These are phyloP conservation scores for Battus philenor DNA, from an alignment of 1,140 invertebrate genomes.

Conservation along the genomic window DNA sequence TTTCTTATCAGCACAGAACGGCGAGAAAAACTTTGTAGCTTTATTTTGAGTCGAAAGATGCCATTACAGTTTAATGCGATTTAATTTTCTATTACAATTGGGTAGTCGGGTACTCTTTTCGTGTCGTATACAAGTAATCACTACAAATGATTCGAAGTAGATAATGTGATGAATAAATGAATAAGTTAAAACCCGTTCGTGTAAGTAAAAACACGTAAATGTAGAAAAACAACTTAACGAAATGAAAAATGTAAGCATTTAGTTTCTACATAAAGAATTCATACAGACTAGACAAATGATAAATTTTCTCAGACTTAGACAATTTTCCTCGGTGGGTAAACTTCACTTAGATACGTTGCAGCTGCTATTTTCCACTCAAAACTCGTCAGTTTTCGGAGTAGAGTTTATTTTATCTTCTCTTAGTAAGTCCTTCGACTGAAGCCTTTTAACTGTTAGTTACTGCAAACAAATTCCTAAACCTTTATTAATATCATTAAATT, in stretches of 20 bases:
- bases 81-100: no score
- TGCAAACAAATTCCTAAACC: neutral
- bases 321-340: slow-evolving; percentile 10
- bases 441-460: slow-evolving; percentile 8
- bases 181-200: no score
- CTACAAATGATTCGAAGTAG: no score
- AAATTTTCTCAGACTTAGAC: slow-evolving; percentile 11
- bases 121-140: no score
- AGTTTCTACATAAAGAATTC: slow-evolving; percentile 4
- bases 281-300: slow-evolving; percentile 4
- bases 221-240: neutral
- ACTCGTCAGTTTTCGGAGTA: slow-evolving; percentile 8
- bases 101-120: no score
- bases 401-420: slow-evolving; percentile 13
- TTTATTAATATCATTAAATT: neutral
- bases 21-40: no score
- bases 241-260: slow-evolving; percentile 11
- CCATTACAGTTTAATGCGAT: no score
- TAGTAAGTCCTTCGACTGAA: slow-evolving; percentile 6
- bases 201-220: no score
- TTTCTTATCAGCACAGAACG: no score
- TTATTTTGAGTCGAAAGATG: no score
- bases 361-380: slow-evolving; percentile 16
- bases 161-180: no score
- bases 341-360: slow-evolving; percentile 10